Evolutionary conservation across 2,113 vertebrate genomes (phyloP), one percentile per base, ranked within the genome.

Genomic region (Mesembrinibis cayennensis): DNA sequence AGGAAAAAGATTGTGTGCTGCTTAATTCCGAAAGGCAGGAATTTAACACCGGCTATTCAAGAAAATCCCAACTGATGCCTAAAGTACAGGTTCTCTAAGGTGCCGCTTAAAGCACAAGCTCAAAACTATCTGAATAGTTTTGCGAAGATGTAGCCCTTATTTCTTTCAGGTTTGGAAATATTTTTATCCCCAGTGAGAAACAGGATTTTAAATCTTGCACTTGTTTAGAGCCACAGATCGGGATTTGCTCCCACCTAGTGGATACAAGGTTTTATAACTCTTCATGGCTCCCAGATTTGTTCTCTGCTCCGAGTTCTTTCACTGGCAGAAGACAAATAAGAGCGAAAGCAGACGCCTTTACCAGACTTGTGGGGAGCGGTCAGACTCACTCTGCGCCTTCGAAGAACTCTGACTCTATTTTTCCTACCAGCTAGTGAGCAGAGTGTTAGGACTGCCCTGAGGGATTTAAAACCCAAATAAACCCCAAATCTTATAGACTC

Each of bases 241-340:
- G 2, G n/a, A 49, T 92, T 38, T 88, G 87, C 92, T 92, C 63
- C 89, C 92, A 61, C 59, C 96, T 74, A 52, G 93, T 21, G 91
- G 62, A 20, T 23, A 52, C 18, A 17, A 13, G 4, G 2, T 9
- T 61, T 58, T 9, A 2, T 22, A 32, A 61, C 58, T 18, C 44
- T 8, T 16, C 32, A 3, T 4, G 13, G 47, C 59, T 69, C 67
- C 40, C 40, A 56, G n/a, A 56, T 40, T 1, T 44, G 23, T 30
- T 8, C 44, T 45, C 79, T 52, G 29, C 36, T 38, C 32, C 0
- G 10, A 25, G 16, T 14, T 30, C 42, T 34, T 42, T n/a, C 45
- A 16, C 47, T 17, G 45, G 30, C 53, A 44, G 53, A 61, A 81
- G 34, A n/a, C 34, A 58, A n/a, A 3, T 3, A 8, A 6, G 26